These are phyloP conservation scores for Bombylius major DNA, from an alignment of 2,888 invertebrate species.

Conservation along the genomic window DNA sequence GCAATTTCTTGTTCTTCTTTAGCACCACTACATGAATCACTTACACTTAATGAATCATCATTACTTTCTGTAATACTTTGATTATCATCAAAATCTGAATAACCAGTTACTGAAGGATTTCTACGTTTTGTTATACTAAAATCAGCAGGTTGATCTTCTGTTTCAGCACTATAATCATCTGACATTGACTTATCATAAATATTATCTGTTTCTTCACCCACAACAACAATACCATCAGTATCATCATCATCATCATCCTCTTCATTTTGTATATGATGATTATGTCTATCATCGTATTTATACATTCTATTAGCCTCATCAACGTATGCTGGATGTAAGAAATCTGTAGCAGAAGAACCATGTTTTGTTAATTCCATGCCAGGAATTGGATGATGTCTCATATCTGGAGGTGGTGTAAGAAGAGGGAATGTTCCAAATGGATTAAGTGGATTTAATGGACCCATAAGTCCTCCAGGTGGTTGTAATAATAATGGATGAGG, in stretches of 20 bases:
- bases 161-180: conserved; percentile 28
- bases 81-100: conserved; percentile 35
- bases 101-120: conserved; percentile 12
- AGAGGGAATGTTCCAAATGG: conserved; percentile 70
- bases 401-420: conserved; percentile 47
- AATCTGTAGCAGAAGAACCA: conserved; percentile 37
- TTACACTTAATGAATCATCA: conserved; percentile 45
- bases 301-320: conserved; percentile 39
- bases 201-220: conserved; percentile 63
- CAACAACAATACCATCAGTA: conserved; percentile 61
- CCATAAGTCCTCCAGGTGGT: conserved; percentile 42
- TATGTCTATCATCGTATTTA: conserved; percentile 40
- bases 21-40: conserved; percentile 41
- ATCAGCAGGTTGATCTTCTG: conserved; percentile 45
- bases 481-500: conserved; percentile 70
- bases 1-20: conserved; percentile 31
- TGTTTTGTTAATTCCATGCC: conserved; percentile 50
- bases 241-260: conserved; percentile 28
- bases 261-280: conserved; percentile 31
- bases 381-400: conserved; percentile 32
- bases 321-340: conserved; percentile 39
- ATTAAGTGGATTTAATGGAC: conserved; percentile 57
- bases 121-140: conserved; percentile 49
- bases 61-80: conserved; percentile 50
- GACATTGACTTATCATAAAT: conserved; percentile 34